These are phyloP conservation scores for Lanius ludovicianus DNA, from an alignment of 2,113 vertebrate genomes.

Conservation along the genomic window DNA sequence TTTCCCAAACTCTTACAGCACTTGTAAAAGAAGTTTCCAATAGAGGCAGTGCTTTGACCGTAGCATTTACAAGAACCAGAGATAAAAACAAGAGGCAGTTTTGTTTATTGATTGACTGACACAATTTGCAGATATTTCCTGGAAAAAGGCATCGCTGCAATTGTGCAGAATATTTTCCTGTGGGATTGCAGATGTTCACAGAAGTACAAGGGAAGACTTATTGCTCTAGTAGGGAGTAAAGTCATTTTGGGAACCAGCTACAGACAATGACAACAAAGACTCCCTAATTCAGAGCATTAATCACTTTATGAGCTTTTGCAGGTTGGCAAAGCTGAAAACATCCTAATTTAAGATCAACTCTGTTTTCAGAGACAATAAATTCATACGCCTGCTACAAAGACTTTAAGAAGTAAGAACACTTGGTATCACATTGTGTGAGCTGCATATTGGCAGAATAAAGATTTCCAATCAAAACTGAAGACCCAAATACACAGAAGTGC, in stretches of 20 bases:
- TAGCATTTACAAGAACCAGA: not conserved
- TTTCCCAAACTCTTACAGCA: conserved; percentile 69
- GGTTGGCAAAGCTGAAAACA: not conserved
- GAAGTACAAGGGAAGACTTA: not conserved
- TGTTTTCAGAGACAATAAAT: not conserved
- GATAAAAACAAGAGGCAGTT: not conserved
- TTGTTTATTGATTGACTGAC: conserved; percentile 16
- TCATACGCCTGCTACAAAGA: not conserved
- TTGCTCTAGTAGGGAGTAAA: not conserved
- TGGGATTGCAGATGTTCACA: not conserved
- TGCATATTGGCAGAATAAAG: not conserved
- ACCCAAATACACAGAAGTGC: not conserved
- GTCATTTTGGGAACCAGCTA: not conserved
- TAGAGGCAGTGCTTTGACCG: conserved; percentile 58
- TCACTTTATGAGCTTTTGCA: not conserved
- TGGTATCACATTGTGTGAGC: not conserved
- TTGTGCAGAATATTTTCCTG: not conserved
- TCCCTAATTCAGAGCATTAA: not conserved
- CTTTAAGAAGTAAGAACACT: not conserved
- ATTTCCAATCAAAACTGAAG: not conserved
- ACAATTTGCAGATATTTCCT: conserved; percentile 1
- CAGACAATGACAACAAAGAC: not conserved
- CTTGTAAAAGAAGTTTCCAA: conserved; percentile 79
- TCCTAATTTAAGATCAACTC: not conserved
- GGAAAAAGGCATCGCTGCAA: not conserved